These are phyloP conservation scores for Trichogramma evanescens DNA, from an alignment of 2,888 invertebrate genomes.

Conservation along the genomic window DNA sequence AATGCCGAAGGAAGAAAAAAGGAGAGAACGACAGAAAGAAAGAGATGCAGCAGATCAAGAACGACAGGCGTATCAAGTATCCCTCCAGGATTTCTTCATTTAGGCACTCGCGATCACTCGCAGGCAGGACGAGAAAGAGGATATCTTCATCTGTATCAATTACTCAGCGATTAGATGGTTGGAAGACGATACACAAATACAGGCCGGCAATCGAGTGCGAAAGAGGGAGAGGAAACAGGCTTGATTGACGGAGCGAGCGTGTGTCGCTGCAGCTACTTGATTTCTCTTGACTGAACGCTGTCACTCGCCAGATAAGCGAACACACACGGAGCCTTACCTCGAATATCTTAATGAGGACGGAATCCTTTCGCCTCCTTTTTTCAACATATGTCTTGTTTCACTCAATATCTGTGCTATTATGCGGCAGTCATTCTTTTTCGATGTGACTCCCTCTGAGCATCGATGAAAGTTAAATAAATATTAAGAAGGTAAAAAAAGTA, in stretches of 20 bases:
- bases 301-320: constrained; percentile 43
- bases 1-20: not conserved
- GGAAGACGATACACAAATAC: constrained; percentile 28
- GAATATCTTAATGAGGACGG: constrained; percentile 46
- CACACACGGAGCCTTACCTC: constrained; percentile 18
- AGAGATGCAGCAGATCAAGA: not conserved
- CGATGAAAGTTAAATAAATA: too few species aligned
- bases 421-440: too few species aligned
- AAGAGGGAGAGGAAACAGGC: constrained; percentile 26
- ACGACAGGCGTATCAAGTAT: constrained; percentile 4
- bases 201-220: not conserved
- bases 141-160: constrained; percentile 47
- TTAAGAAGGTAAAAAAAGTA: too few species aligned
- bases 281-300: constrained; percentile 45
- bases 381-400: not conserved
- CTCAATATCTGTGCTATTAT: too few species aligned
- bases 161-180: constrained; percentile 47
- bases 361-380: not conserved
- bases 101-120: not conserved
- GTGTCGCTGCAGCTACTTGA: constrained; percentile 26
- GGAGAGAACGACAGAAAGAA: not conserved
- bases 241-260: constrained; percentile 24
- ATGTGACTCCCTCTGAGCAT: too few species aligned
- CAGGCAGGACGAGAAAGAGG: constrained; percentile 19
- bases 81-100: not conserved